Percentiles rank a stretch among this genome's conserved stretches.
These are phyloP conservation scores for Leptothorax acervorum DNA, from an alignment of 2,888 invertebrate species.

Conservation along the genomic window DNA sequence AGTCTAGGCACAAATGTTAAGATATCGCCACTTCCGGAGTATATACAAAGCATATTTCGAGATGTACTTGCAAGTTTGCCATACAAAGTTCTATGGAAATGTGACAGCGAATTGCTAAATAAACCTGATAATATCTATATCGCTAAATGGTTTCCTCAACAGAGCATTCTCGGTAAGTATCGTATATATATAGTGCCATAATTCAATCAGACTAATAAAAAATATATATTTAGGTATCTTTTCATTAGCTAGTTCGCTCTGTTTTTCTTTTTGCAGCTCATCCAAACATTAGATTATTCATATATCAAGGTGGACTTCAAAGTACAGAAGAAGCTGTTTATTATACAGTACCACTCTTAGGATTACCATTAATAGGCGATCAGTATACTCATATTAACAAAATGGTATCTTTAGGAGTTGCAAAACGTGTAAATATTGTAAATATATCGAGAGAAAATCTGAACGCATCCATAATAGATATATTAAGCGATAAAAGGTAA, in stretches of 20 bases:
- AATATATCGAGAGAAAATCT: slow-evolving; percentile 54
- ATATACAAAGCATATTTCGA: slow-evolving; percentile 55
- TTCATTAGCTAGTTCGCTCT: background rate
- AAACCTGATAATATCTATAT: slow-evolving; percentile 66
- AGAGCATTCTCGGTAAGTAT: slow-evolving; percentile 69
- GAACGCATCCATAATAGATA: slow-evolving; percentile 59
- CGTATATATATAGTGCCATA: background rate
- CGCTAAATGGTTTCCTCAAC: slow-evolving; percentile 73
- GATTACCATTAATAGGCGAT: slow-evolving; percentile 71
- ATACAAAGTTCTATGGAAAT: slow-evolving; percentile 73
- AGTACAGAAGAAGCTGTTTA: slow-evolving; percentile 76
- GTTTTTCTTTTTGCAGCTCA: slow-evolving; percentile 66
- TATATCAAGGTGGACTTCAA: slow-evolving; percentile 77
- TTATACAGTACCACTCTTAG: slow-evolving; percentile 73
- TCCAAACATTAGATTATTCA: slow-evolving; percentile 74
- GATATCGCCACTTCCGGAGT: slow-evolving; percentile 17
- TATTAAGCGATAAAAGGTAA: slow-evolving; percentile 68
- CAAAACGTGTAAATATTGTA: slow-evolving; percentile 59
- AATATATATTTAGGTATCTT: background rate
- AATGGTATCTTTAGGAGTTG: slow-evolving; percentile 66
- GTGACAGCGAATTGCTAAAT: slow-evolving; percentile 57
- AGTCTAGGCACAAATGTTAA: slow-evolving; percentile 70
- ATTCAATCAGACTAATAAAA: background rate
- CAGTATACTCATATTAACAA: slow-evolving; percentile 65
- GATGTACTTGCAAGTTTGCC: slow-evolving; percentile 69